These are phyloP conservation scores for Galeopsomyia nigrocyanea DNA, from an alignment of 2,888 invertebrate genomes.

Conservation along the genomic window DNA sequence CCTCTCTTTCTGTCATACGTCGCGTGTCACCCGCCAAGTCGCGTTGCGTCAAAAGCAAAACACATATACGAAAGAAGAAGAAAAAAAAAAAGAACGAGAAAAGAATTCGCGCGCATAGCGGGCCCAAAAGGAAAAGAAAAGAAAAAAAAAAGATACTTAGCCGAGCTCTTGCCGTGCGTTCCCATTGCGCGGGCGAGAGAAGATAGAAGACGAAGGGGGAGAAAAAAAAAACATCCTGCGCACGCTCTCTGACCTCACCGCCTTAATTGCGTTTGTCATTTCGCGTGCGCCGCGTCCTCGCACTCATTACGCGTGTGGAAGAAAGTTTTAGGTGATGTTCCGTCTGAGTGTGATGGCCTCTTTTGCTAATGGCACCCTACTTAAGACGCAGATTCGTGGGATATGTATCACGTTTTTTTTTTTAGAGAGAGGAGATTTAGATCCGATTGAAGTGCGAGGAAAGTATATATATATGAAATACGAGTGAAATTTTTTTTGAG, in stretches of 20 bases:
- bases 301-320: conserved; percentile 52
- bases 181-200: conserved; percentile 29
- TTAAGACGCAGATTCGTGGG: too few relatives aligned
- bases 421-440: too few relatives aligned
- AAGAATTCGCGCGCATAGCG: conserved; percentile 3
- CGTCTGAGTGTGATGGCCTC: conserved; percentile 64
- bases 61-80: neutral
- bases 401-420: too few relatives aligned
- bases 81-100: neutral
- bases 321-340: conserved; percentile 62
- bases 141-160: conserved; percentile 24
- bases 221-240: conserved; percentile 38
- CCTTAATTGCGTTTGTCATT: conserved; percentile 66
- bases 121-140: conserved; percentile 5
- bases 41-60: too few relatives aligned
- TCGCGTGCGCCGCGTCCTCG: conserved; percentile 49
- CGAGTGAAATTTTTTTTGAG: too few relatives aligned
- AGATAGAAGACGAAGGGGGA: neutral
- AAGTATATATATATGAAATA: too few relatives aligned
- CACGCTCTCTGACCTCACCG: conserved; percentile 46
- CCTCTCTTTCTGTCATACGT: too few relatives aligned
- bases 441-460: too few relatives aligned
- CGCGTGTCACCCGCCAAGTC: too few relatives aligned
- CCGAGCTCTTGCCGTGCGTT: conserved; percentile 24
- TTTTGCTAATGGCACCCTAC: conserved; percentile 65